phyloP scores from a whole-genome alignment of 2,113 vertebrate genomes.

The Romanogobio albipinnatus region DNA sequence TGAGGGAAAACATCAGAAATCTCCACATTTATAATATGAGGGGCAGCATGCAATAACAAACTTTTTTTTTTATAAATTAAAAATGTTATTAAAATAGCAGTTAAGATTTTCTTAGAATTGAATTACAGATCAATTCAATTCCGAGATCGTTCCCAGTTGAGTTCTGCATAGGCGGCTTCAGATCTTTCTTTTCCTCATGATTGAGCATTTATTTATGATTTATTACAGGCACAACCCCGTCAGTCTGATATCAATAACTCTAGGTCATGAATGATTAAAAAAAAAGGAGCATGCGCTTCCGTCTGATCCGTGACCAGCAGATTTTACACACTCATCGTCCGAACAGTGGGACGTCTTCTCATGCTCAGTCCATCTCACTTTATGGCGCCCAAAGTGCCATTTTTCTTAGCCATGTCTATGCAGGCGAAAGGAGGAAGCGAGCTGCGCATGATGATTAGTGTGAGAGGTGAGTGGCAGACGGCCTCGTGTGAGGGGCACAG shows the following conservation, averaged over 20 bases:
- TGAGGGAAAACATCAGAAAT: background rate
- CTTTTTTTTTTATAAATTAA: too few relatives aligned
- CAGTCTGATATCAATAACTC: constrained; percentile 1
- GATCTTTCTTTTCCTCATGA: background rate
- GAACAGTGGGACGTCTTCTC: constrained; percentile 1
- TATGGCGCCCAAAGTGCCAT: constrained; percentile 1
- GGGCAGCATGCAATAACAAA: background rate
- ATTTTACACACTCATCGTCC: constrained; percentile 9
- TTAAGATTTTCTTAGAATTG: too few relatives aligned
- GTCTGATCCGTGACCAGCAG: constrained; percentile 9
- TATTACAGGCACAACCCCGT: background rate
- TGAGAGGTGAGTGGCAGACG: constrained; percentile 19
- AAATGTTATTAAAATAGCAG: too few relatives aligned
- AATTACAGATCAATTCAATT: too few relatives aligned
- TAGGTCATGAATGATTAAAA: background rate
- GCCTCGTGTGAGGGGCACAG: constrained; percentile 11
- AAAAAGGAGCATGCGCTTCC: background rate
- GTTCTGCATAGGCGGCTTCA: background rate
- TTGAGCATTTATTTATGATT: constrained; percentile 8
- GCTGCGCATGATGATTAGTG: constrained; percentile 3
- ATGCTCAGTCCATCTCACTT: constrained; percentile 25
- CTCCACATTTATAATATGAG: background rate
- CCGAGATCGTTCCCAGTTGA: background rate
- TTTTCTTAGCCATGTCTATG: constrained; percentile 20
- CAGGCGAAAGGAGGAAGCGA: background rate